These are phyloP conservation scores for Branchinecta sandiegonensis DNA, from an alignment of 2,888 invertebrate genomes.

Conservation along the genomic window DNA sequence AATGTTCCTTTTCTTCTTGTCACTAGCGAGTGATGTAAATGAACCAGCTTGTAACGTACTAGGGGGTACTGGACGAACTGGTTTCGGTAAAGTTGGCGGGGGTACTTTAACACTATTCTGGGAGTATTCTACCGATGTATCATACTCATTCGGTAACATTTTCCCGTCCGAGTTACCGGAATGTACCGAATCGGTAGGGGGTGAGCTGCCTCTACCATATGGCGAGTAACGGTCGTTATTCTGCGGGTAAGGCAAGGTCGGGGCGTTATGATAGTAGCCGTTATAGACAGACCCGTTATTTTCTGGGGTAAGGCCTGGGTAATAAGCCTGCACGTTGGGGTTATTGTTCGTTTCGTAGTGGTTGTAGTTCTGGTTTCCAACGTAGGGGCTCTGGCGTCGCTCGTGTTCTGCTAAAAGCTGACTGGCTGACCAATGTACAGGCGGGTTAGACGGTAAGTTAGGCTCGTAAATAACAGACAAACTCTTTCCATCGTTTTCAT, in stretches of 20 bases:
- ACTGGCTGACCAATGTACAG: conserved; percentile 45
- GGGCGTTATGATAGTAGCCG: conserved; percentile 1
- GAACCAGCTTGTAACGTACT: conserved; percentile 41
- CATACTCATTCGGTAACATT: conserved; percentile 8
- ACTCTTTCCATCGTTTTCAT: conserved; percentile 10
- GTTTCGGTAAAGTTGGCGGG: conserved; percentile 27
- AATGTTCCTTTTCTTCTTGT: conserved; percentile 41
- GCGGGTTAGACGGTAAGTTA: conserved; percentile 26
- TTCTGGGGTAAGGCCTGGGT: conserved; percentile 13
- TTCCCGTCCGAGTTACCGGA: conserved; percentile 8
- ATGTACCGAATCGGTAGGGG: conserved; percentile 9
- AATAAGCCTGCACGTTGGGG: conserved; percentile 18
- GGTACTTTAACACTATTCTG: conserved; percentile 23
- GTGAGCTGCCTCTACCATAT: conserved; percentile 1
- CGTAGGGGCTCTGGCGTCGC: conserved; percentile 39
- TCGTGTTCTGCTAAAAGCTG: conserved; percentile 46
- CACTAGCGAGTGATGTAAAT: conserved; percentile 41
- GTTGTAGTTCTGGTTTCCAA: conserved; percentile 26
- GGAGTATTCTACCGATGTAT: conserved; percentile 6
- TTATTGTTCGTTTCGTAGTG: conserved; percentile 24
- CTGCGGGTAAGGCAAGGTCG: neutral
- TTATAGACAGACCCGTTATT: neutral
- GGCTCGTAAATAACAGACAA: neutral
- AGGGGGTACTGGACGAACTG: conserved; percentile 30
- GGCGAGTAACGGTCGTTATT: neutral